A percentile compares a stretch with the other conserved stretches of the same genome.
Evolutionary conservation across 1,140 invertebrate species (phyloP).

Genomic region (Archivesica marissinica): DNA sequence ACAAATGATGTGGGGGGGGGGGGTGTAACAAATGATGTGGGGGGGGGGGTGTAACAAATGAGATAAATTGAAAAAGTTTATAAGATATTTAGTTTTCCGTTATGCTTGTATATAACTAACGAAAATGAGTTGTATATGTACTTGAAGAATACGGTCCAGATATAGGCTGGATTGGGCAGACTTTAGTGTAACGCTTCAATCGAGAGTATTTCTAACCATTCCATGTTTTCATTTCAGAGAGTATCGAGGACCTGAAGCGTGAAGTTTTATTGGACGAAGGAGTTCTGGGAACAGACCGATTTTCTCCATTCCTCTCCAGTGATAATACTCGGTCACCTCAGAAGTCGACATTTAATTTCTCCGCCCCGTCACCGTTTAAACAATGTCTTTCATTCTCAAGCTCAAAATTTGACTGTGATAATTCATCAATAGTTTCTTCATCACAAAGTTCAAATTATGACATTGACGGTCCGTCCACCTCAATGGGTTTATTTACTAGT

Average conservation of each 20-base stretch:
- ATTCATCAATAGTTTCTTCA: conserved; percentile 62
- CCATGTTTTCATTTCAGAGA: conserved; percentile 48
- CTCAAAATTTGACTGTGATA: conserved; percentile 58
- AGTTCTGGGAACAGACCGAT: conserved; percentile 56
- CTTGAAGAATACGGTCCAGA: too few relatives aligned
- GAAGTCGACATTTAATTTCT: conserved; percentile 62
- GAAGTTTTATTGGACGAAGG: conserved; percentile 65
- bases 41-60: too few relatives aligned
- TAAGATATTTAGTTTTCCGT: too few relatives aligned
- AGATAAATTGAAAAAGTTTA: too few relatives aligned
- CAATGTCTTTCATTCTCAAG: conserved; percentile 53
- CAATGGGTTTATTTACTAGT: conserved; percentile 16
- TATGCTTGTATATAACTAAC: too few relatives aligned
- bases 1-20: too few relatives aligned
- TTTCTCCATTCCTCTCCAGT: conserved; percentile 53
- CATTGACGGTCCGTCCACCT: conserved; percentile 39
- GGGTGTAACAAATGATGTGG: too few relatives aligned
- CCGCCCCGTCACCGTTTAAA: conserved; percentile 54
- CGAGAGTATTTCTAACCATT: background rate
- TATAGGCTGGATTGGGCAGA: too few relatives aligned
- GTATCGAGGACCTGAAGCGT: conserved; percentile 42
- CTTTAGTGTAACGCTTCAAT: too few relatives aligned
- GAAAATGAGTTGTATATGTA: too few relatives aligned
- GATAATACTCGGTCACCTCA: conserved; percentile 53
- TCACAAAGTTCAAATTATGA: conserved; percentile 42